These are phyloP conservation scores for Scelioninae gen. 2 DNA, from an alignment of 2,888 invertebrate genomes.

Conservation along the genomic window DNA sequence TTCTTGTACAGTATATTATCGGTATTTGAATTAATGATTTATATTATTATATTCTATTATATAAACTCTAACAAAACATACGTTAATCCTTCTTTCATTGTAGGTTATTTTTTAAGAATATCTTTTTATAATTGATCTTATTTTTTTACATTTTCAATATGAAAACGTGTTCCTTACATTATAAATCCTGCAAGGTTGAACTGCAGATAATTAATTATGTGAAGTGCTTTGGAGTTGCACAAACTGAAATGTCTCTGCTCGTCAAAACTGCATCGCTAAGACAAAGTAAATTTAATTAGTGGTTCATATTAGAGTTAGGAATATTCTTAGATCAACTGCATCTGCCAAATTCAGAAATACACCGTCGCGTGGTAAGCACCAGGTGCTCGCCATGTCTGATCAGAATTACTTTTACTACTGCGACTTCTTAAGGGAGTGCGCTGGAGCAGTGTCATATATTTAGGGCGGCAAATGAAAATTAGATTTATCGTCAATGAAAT, in stretches of 20 bases:
- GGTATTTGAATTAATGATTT: too few relatives aligned
- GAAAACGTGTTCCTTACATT: background rate
- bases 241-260: slow-evolving; percentile 20
- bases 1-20: too few relatives aligned
- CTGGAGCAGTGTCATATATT: too few relatives aligned
- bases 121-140: background rate
- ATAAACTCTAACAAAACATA: too few relatives aligned
- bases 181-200: background rate
- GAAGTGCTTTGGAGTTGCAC: slow-evolving; percentile 11
- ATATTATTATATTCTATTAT: too few relatives aligned
- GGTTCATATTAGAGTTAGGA: slow-evolving; percentile 37
- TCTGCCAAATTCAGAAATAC: slow-evolving; percentile 44
- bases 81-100: slow-evolving; percentile 32
- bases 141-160: background rate
- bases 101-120: slow-evolving; percentile 13
- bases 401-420: slow-evolving; percentile 35
- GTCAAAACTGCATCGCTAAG: slow-evolving; percentile 23
- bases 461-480: too few relatives aligned
- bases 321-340: slow-evolving; percentile 45
- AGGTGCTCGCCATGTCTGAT: slow-evolving; percentile 38
- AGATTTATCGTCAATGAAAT: too few relatives aligned
- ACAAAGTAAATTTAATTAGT: slow-evolving; percentile 52
- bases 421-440: background rate
- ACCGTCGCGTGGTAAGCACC: slow-evolving; percentile 25
- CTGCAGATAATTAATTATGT: slow-evolving; percentile 33